Percentiles rank a stretch among this genome's conserved stretches.
phyloP scores from a whole-genome alignment of 2,888 invertebrate genomes.

The Pristionchus exspectatus region DNA sequence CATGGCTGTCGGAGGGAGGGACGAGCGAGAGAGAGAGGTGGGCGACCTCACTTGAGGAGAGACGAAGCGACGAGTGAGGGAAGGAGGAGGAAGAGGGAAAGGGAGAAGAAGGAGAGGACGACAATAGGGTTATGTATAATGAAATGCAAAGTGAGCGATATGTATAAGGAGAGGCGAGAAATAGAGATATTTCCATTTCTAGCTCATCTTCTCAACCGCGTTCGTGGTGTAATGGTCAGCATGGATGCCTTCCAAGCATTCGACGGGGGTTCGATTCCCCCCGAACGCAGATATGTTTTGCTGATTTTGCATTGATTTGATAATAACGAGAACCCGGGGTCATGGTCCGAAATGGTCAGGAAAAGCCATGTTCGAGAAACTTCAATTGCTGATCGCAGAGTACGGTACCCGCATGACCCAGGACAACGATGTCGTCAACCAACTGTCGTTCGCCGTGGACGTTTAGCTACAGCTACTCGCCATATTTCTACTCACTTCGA shows the following conservation, averaged over 20 bases:
- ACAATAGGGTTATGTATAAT: not conserved
- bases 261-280: constrained; percentile 61
- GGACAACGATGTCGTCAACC: too few relatives aligned
- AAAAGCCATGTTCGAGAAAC: too few relatives aligned
- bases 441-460: too few relatives aligned
- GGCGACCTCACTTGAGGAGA: not conserved
- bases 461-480: too few relatives aligned
- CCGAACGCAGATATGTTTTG: constrained; percentile 58
- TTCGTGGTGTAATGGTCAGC: constrained; percentile 65
- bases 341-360: too few relatives aligned
- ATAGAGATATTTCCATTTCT: not conserved
- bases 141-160: not conserved
- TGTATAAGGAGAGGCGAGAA: not conserved
- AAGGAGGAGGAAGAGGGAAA: not conserved
- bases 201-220: constrained; percentile 49
- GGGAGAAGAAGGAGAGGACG: not conserved
- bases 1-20: not conserved
- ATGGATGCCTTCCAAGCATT: constrained; percentile 67
- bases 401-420: too few relatives aligned
- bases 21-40: not conserved
- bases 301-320: not conserved
- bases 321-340: not conserved
- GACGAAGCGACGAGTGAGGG: not conserved
- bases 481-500: too few relatives aligned
- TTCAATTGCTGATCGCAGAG: too few relatives aligned